Percentiles rank a stretch among this genome's conserved stretches.
These are phyloP conservation scores for Campoletis raptor DNA, from an alignment of 2,888 invertebrate species.

Conservation along the genomic window DNA sequence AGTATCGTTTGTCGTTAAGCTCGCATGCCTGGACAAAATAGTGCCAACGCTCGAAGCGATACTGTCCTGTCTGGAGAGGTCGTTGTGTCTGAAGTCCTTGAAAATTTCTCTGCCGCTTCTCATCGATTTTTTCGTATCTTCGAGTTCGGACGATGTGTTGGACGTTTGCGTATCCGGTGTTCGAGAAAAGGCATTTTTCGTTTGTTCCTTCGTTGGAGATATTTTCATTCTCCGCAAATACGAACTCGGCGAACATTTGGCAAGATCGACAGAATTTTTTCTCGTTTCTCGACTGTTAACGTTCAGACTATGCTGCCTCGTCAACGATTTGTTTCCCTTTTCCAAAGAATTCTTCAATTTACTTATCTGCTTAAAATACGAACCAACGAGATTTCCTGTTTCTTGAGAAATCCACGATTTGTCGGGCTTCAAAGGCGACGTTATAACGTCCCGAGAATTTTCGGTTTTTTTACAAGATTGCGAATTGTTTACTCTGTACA, in stretches of 20 bases:
- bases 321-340: slow-evolving; percentile 74
- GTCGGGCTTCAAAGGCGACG: slow-evolving; percentile 65
- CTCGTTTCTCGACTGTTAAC: slow-evolving; percentile 72
- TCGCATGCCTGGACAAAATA: slow-evolving; percentile 76
- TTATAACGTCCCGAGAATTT: slow-evolving; percentile 59
- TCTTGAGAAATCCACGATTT: slow-evolving; percentile 77
- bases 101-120: slow-evolving; percentile 44
- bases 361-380: slow-evolving; percentile 81
- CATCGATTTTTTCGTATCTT: slow-evolving; percentile 55
- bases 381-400: slow-evolving; percentile 77
- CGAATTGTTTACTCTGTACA: slow-evolving; percentile 74
- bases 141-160: slow-evolving; percentile 55
- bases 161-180: slow-evolving; percentile 65
- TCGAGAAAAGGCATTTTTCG: slow-evolving; percentile 78
- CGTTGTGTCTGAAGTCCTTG: slow-evolving; percentile 57
- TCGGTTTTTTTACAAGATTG: slow-evolving; percentile 67
- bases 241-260: slow-evolving; percentile 76
- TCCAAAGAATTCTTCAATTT: slow-evolving; percentile 78
- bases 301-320: slow-evolving; percentile 71
- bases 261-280: slow-evolving; percentile 69
- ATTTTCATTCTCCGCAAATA: slow-evolving; percentile 83
- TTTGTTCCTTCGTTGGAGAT: slow-evolving; percentile 82
- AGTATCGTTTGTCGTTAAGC: slow-evolving; percentile 72
- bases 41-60: slow-evolving; percentile 74
- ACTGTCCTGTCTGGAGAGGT: slow-evolving; percentile 72